phyloP scores from a whole-genome alignment of 2,888 invertebrate species.

The Athalia rosae region DNA sequence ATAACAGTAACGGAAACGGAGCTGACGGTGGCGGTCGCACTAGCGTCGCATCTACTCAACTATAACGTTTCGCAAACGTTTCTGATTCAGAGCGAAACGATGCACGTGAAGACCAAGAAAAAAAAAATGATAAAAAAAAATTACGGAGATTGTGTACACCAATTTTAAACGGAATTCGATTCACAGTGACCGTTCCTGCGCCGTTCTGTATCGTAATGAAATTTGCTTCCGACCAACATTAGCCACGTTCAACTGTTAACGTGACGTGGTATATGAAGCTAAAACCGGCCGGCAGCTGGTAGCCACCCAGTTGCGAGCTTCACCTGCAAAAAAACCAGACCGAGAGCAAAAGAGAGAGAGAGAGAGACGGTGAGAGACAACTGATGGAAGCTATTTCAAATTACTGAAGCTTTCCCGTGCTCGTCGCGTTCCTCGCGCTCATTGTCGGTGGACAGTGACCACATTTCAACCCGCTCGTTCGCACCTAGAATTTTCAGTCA shows the following conservation, averaged over 20 bases:
- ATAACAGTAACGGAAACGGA: conserved; percentile 38
- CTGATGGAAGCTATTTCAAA: not conserved
- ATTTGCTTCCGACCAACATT: conserved; percentile 12
- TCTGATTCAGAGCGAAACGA: conserved; percentile 5
- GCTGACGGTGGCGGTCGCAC: not conserved
- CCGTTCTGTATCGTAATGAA: not conserved
- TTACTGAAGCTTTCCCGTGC: not conserved
- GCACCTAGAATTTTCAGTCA: conserved; percentile 23
- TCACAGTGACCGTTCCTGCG: not conserved
- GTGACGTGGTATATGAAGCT: not conserved
- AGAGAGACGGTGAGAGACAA: too few species aligned
- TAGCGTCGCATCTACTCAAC: conserved; percentile 13
- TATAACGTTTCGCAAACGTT: conserved; percentile 6
- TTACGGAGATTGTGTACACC: not conserved
- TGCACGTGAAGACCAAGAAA: conserved; percentile 3
- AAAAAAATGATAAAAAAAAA: not conserved
- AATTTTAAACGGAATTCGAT: conserved; percentile 32
- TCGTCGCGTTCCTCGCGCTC: not conserved
- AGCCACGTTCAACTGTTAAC: conserved; percentile 16
- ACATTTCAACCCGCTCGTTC: conserved; percentile 29
- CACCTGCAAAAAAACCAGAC: too few species aligned
- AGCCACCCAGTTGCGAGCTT: too few species aligned
- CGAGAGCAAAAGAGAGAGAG: too few species aligned
- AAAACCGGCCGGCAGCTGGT: too few species aligned
- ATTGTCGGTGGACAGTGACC: conserved; percentile 1